Evolutionary conservation across 2,888 invertebrate species (phyloP), one percentile per base, ranked within the genome.

Genomic region (Branchipolynoe longqiensis): DNA sequence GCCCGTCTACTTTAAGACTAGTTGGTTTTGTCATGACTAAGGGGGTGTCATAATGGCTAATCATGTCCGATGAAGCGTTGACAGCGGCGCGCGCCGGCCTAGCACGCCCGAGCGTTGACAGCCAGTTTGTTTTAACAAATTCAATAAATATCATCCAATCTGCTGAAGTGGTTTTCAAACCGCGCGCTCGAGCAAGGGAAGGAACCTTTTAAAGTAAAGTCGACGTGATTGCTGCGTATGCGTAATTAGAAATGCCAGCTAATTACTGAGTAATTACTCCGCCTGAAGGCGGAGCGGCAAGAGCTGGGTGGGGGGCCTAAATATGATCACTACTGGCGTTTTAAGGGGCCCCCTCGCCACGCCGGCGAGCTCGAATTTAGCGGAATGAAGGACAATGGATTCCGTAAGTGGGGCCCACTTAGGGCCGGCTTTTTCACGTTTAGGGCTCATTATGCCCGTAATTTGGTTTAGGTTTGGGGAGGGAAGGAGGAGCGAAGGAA

Each of bases 81-180:
- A 69, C 69, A 69, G 69, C 69, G 18, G 31, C 69, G 12, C 22
- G 18, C 36, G 36, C 69, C 69, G 38, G 36, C 69, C 69, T 69
- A 69, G 69, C 69, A 69, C 69, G 38, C 69, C 69, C 69, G 22
- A 69, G 22, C 69, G n/a, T 33, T 69, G 69, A 69, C 69, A 69
- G 69, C 69, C 69, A 69, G 69, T 69, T 69, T 69, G 69, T 69
- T 69, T 69, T 69, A 69, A 69, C 69, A 69, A 69, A 69, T 69
- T 69, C 69, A 69, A 69, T 69, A 69, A 69, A 69, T 69, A 69
- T 69, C 69, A 69, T 33, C 6, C 69, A 69, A 69, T 69, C 69
- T 69, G 36, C 69, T 69, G 69, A 69, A 69, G 69, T 69, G 69
- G 69, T 69, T 69, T 69, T 69, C 69, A 69, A 69, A 69, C 69